phyloP scores from a whole-genome alignment of 2,888 invertebrate genomes.

The Bombylius discolor region DNA sequence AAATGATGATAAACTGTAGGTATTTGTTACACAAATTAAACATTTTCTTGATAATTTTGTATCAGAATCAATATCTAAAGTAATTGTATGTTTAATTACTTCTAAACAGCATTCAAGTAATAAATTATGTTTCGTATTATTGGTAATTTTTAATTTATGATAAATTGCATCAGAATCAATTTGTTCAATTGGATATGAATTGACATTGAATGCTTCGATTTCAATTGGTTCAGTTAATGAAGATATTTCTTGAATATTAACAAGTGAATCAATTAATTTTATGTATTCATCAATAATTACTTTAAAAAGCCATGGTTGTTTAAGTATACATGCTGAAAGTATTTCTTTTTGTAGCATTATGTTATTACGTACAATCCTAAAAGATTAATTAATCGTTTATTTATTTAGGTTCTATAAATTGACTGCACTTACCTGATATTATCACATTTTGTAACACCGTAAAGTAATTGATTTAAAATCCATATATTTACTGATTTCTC shows the following conservation, averaged over 20 bases:
- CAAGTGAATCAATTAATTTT: background rate
- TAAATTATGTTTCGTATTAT: background rate
- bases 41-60: constrained; percentile 19
- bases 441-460: constrained; percentile 1
- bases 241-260: background rate
- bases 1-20: constrained; percentile 22
- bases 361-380: constrained; percentile 23
- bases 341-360: constrained; percentile 27
- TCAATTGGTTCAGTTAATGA: background rate
- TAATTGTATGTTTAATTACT: constrained; percentile 21
- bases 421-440: background rate
- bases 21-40: constrained; percentile 18
- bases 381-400: no score
- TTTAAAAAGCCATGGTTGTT: constrained; percentile 26
- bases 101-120: constrained; percentile 19
- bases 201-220: constrained; percentile 17
- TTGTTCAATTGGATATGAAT: constrained; percentile 18
- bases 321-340: constrained; percentile 25
- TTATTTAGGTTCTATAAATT: background rate
- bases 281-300: constrained; percentile 21
- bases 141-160: constrained; percentile 2
- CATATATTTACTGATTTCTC: constrained; percentile 11
- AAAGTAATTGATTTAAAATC: constrained; percentile 12
- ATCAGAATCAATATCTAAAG: constrained; percentile 22
- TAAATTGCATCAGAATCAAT: constrained; percentile 19